Base-by-base conservation (phyloP, 2,888 invertebrate genomes). In the Amphimallon solstitiale region DNA sequence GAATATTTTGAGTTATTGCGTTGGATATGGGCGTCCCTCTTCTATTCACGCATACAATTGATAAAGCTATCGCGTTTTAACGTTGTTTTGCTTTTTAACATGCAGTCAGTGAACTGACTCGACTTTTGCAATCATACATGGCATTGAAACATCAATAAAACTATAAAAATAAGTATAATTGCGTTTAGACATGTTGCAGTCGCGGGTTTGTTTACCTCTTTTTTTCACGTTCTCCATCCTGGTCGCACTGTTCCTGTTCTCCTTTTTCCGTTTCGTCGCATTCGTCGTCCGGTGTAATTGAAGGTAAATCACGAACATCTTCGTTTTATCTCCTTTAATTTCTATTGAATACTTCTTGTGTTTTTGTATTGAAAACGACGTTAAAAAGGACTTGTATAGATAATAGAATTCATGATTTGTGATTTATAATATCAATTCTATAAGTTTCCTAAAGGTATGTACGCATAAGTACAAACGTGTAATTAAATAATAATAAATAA, bases 131-230 rank as follows among this genome's bases (percentile, higher is more conserved):
- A 77, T 78, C 76, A 75, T 74, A 77, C 73, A 69, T 77, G 79
- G 74, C 78, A 78, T 78, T 79, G 78, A 78, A 76, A 74, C 76
- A 76, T 78, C 78, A 76, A 78, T 79, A 78, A 77, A 77, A 76
- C 75, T 71, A 73, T 75, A 75, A 77, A 77, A 78, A 76, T 75
- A 76, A 76, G 72, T 73, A 71, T 76, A 75, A 76, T 75, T 75
- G 73, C 75, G 72, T 73, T 74, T 72, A 62, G 66, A 63, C 66
- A 66, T 66, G 66, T 66, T 66, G 66, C 66, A 63, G 63, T 62
- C 49, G 63, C 66, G 64, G 46, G 66, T 66, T 66, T 66, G 56
- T 66, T 66, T 66, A 66, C 63, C 66, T 66, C 63, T 43, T 63
- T 49, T 63, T 63, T 29, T 29, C n/a, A 40, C 56, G 56, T 56